Base-by-base conservation (phyloP, 2,888 invertebrate species). In the Stratiomys singularior region DNA sequence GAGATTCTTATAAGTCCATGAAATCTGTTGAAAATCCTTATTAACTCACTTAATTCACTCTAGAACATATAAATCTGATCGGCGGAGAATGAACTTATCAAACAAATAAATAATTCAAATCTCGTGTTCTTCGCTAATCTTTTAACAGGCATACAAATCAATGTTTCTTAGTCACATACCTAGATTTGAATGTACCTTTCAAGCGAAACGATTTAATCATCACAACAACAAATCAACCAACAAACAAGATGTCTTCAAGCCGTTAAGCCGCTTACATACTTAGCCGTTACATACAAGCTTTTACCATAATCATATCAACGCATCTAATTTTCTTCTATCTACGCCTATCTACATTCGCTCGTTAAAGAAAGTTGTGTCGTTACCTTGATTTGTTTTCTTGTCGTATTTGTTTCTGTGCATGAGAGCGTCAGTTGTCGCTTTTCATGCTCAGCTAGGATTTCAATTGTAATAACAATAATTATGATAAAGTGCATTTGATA, bases 321-420 rank as follows among this genome's bases (percentile, higher is more conserved):
- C 66, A 37, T 66, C 37, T 4, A 37, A 9, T 37, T 37, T 5
- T 5, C 5, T 37, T 9, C 37, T 37, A 37, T 37, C 37, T 37
- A 9, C 37, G 37, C 9, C 37, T 37, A 37, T 37, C 37, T 37
- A 52, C 52, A 52, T 4, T 52, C 4, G n/a, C 66, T n/a, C 18
- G 66, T 66, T 66, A 66, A 66, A 30, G 66, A 66, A 66, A 66
- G 66, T 66, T 37, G n/a, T n/a, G 37, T 37, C 66, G 37, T 66
- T 60, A 60, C 66, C 21, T 30, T 66, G 66, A 37, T 66, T 66
- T 37, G 37, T 66, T 66, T 37, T 66, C 63, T 63, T 63, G 63
- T 18, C 64, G 15, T 66, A 23, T 66, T 66, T 28, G 37, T 66
- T 66, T 30, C 21, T 66, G 25, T 27, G n/a, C 63, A 63, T 25